Conservation (phyloP, 2,113 vertebrate species). For the Himantopus leucocephalus region DNA sequence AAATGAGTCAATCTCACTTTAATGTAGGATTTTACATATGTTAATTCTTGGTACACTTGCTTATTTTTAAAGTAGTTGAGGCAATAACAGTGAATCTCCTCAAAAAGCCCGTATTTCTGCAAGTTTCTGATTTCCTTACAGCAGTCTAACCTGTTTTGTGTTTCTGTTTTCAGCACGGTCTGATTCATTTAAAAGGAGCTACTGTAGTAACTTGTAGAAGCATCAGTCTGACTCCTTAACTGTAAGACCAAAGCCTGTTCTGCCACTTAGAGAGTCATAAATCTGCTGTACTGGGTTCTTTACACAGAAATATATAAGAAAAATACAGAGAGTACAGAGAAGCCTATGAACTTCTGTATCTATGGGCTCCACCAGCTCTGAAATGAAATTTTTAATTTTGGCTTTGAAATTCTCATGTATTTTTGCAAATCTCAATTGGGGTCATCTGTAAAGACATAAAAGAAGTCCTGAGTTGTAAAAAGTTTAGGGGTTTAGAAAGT, state of each 20-base stretch:
- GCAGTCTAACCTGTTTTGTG: neutral
- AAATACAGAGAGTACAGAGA: neutral
- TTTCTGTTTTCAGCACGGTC: neutral
- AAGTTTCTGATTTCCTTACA: neutral
- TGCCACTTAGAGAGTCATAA: neutral
- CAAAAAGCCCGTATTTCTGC: neutral
- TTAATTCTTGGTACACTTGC: neutral
- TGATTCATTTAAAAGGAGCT: neutral
- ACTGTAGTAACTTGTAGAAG: neutral
- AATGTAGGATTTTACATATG: neutral
- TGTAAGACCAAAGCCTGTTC: neutral
- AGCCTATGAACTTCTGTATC: neutral
- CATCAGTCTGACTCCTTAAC: neutral
- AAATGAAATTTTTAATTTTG: neutral
- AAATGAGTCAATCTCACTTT: conserved; percentile 8
- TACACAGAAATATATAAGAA: neutral
- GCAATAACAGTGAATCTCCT: conserved; percentile 19
- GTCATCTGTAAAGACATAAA: neutral
- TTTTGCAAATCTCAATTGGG: neutral
- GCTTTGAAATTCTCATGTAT: neutral
- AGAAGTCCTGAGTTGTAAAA: neutral
- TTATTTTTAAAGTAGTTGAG: conserved; percentile 3
- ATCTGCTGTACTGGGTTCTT: neutral
- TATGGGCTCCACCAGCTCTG: neutral
- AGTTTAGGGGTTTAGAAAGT: neutral